Evolutionary conservation across 2,113 vertebrate species (phyloP), one percentile per base, ranked within the genome.

Genomic region (Malaclemys terrapin): DNA sequence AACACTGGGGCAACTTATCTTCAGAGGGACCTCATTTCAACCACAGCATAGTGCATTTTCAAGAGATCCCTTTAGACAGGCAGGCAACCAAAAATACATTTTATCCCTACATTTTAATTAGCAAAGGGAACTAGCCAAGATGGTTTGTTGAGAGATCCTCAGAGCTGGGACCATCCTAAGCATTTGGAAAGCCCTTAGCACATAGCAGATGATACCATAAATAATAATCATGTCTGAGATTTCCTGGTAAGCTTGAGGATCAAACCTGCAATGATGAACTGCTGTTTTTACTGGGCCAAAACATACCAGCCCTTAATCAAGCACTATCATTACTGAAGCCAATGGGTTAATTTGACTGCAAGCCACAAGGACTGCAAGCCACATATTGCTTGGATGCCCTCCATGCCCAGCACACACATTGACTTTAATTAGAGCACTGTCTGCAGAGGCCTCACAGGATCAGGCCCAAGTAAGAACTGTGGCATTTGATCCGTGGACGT

Each of bases 41-140:
- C 16, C 13, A 12, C 47, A 84, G 42, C 2, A 38, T 49, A 81
- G 2, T 2, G 29, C 0, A 0, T 1, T 81, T 52, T 2, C 13
- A 62, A 80, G 31, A 47, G 49, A 17, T 72, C 5, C 38, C 9
- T 5, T 16, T 0, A 0, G 47, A 7, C 19, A 35, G 31, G 19
- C 19, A 24, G n/a, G 31, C 12, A 5, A 5, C n/a, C 20, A 17
- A 8, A 62, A 80, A 3, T 6, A 14, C 80, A 50, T 7, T 29
- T 87, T n/a, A n/a, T 81, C 25, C 24, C 25, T 88, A 56, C 3
- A 38, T 0, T 53, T 42, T 11, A 1, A 1, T 45, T 56, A 78
- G 54, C 87, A 82, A 49, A 49, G 69, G 11, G 31, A 31, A 42
- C 12, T 80, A 50, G 13, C 50, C 3, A 42, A 72, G 29, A 79